Evolutionary conservation across 1,140 invertebrate species (phyloP), one percentile per base, ranked within the genome.

Genomic region (Bombus picipes): DNA sequence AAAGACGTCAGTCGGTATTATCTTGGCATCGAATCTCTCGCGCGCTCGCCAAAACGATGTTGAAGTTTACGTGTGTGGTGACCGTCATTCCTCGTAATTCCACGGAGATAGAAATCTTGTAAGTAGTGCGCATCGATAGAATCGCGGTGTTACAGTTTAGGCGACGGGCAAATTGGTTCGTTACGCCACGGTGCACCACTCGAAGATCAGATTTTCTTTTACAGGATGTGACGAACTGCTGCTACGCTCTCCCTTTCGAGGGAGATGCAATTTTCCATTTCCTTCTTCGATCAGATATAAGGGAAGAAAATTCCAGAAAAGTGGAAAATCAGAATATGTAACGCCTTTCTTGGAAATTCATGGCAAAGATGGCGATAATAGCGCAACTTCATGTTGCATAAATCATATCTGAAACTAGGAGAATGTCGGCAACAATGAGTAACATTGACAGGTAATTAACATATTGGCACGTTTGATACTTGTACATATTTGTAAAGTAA

Each of bases 211-310:
- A 88, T 89, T 89, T 88, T 43, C 81, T 74, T 41, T 53, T 72
- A 73, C 89, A 88, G 86, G 92, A 92, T 89, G 87, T 85, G 86
- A 88, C 91, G 78, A 89, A 76, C 87, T 87, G 88, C 71, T 85
- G 87, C 68, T 86, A n/a, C 32, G n/a, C 59, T 65, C 25, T 41
- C 3, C 34, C n/a, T 12, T 18, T 13, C 34, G 1, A 32, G 34
- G 28, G 1, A 32, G 34, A 34, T 39, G 47, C 65, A 59, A 72
- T 80, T 65, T 77, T 34, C 18, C 37, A 25, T 47, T 72, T 72
- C 66, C 66, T 28, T 39, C 22, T 15, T 59, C 32, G 34, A 15
- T 39, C 59, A 62, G 59, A 62, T 62, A 62, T 5, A 53, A 53
- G 18, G 9, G 57, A 10, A 25, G 10, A 9, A 28, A 59, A 59